Evolutionary conservation across 2,797 vertebrate species (phyloP).

Genomic region (Loriculus beryllinus): DNA sequence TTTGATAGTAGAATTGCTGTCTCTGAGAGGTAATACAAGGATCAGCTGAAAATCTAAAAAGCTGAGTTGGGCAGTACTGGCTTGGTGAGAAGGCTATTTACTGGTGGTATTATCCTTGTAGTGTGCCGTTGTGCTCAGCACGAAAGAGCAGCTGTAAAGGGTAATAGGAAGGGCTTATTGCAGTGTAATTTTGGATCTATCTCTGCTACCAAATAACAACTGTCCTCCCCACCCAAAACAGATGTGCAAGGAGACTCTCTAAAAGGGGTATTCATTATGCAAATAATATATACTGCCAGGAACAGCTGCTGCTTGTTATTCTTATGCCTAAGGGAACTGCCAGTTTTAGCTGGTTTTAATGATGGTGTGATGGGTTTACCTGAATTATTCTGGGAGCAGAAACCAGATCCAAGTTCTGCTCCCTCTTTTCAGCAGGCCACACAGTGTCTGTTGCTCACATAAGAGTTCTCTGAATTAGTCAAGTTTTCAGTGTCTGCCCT

Average conservation of each 20-base stretch:
- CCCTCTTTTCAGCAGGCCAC: neutral
- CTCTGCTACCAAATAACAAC: neutral
- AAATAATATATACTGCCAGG: neutral
- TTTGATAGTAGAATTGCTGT: neutral
- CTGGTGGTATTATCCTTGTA: neutral
- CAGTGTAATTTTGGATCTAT: neutral
- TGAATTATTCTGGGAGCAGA: neutral
- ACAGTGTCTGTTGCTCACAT: neutral
- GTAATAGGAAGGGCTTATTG: neutral
- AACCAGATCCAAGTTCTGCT: neutral
- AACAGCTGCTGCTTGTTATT: neutral
- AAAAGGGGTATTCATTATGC: neutral
- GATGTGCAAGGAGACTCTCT: neutral
- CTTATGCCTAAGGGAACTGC: neutral
- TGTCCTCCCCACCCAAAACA: neutral
- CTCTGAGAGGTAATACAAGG: neutral
- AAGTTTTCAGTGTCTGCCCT: neutral
- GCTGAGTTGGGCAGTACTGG: neutral
- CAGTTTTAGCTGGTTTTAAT: neutral
- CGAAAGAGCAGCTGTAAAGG: neutral
- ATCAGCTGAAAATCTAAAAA: neutral
- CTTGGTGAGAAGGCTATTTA: neutral
- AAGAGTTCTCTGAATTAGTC: neutral
- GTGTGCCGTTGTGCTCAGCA: neutral
- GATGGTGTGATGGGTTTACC: neutral